Evolutionary conservation across 2,888 invertebrate genomes (phyloP), one percentile per base, ranked within the genome.

Genomic region (Cremastinae sp.): DNA sequence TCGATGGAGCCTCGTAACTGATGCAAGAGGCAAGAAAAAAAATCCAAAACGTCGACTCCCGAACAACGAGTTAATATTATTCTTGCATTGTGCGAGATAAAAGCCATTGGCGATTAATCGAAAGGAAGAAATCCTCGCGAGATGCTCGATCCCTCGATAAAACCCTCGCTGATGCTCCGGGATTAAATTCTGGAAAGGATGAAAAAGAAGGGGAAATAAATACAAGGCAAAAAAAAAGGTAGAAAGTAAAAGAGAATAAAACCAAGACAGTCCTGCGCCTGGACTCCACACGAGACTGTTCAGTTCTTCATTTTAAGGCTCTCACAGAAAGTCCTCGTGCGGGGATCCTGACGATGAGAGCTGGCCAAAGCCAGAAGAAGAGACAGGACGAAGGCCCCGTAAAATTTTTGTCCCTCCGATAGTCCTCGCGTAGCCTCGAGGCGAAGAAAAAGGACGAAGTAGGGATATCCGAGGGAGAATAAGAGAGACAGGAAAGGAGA

Each of bases 401-500:
- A 55, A 53, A 58, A 73, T 59, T 69, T 45, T 76, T 69, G 51
- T 62, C 56, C 47, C 8, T 16, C 28, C 61, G 59, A 61, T 22
- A 55, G 28, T 49, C 43, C 37, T 58, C 61, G 66, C 28, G n/a
- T n/a, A n/a, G n/a, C 43, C 37, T 58, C 22, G 47, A 22, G n/a
- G 56, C 37, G 45, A 62, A 16, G 20, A 51, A 53, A 61, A 37
- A 55, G 43, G 55, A 28, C 28, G 28, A 5, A 28, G 28, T 2
- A n/a, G 20, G 8, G 22, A 64, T n/a, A 39, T 51, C 16, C 41
- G 53, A 66, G 55, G 45, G 45, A 66, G 12, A 55, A 22, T 39
- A 39, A 59, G 71, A 74, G 76, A 75, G 72, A 51, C 56, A 58
- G 43, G 56, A 71, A 64, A 39, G 62, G 41, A 41, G 66, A 55